Evolutionary conservation across 1,140 invertebrate species (phyloP).

Genomic region (Teleopsis dalmanni): DNA sequence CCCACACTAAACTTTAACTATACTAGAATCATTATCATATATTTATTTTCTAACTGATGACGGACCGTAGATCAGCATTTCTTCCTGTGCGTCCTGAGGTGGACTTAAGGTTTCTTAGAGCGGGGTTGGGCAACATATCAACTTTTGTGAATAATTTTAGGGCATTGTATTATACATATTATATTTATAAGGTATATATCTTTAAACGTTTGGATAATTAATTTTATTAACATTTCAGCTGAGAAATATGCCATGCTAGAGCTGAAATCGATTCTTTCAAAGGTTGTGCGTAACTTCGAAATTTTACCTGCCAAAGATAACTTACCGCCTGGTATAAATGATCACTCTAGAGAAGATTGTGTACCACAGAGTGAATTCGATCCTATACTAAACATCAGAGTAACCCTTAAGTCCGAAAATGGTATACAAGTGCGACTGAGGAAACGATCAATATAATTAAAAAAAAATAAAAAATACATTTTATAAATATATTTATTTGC

Average conservation of each 20-base stretch:
- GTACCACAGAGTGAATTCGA: conserved; percentile 35
- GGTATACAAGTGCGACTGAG: conserved; percentile 32
- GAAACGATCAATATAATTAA: background rate
- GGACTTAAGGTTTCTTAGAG: too few relatives aligned
- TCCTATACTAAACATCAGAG: conserved; percentile 30
- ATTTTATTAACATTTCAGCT: too few relatives aligned
- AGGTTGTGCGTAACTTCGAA: conserved; percentile 40
- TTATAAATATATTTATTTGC: background rate
- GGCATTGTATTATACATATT: too few relatives aligned
- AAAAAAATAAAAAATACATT: background rate
- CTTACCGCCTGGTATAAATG: conserved; percentile 30
- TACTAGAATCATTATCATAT: too few relatives aligned
- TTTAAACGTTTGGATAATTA: too few relatives aligned
- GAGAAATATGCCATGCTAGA: conserved; percentile 46
- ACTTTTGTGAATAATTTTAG: too few relatives aligned
- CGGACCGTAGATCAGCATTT: too few relatives aligned
- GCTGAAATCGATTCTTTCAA: conserved; percentile 43
- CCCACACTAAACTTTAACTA: too few relatives aligned
- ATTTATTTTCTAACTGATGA: too few relatives aligned
- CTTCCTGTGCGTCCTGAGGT: too few relatives aligned
- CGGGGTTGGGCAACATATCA: too few relatives aligned
- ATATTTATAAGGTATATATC: too few relatives aligned
- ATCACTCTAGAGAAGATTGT: conserved; percentile 29
- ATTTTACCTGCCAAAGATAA: conserved; percentile 30
- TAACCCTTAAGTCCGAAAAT: conserved; percentile 37